Evolutionary conservation across 2,888 invertebrate species (phyloP), one percentile per base, ranked within the genome.

Genomic region (Chamaedrilus cognettii): DNA sequence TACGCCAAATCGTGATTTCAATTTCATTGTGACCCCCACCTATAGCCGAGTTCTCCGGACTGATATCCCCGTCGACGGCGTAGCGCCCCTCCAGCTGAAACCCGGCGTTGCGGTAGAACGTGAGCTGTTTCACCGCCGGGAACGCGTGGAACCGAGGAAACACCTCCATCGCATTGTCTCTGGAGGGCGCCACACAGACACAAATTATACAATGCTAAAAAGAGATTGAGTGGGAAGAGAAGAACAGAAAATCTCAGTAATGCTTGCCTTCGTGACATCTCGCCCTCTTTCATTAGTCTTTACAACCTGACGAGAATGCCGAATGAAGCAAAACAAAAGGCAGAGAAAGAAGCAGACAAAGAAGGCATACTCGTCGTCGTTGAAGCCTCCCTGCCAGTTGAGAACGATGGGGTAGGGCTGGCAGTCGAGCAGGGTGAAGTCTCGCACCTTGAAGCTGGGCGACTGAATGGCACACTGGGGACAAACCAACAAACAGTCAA

Each of bases 401-500:
- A 86, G 75, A 11, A 81, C 80, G 71, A 99, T 90, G 3, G 94
- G 89, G 86, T 92, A 98, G 30, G 86, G 85, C 85, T 96, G 95
- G 72, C 92, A 91, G 84, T 99, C 99, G 35, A 92, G 91, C 35
- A 99, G 90, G 75, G 89, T 89, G 85, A 99, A 98, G 77, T 99
- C 98, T 66, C 96, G 89, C 69, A 99, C 97, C 80, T 96, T 90
- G 79, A 98, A 96, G 26, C 96, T 95, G 42, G 99, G 99, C 64
- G 95, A 95, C 78, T 99, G 87, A 87, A 98, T 97, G 26, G 99
- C 99, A 86, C 98, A 99, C 82, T 87, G 83, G 69, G 82, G 78
- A 62, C 15, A 34, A 5, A 55, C 7, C n/a, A 26, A 55, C 26
- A 55, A 55, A 49, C 49, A 15, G 15, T 49, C 49, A 49, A n/a